Percentiles rank a stretch among this genome's conserved stretches.
These are phyloP conservation scores for Lasiurus cinereus DNA, from an alignment of 2,113 vertebrate genomes.

Conservation along the genomic window DNA sequence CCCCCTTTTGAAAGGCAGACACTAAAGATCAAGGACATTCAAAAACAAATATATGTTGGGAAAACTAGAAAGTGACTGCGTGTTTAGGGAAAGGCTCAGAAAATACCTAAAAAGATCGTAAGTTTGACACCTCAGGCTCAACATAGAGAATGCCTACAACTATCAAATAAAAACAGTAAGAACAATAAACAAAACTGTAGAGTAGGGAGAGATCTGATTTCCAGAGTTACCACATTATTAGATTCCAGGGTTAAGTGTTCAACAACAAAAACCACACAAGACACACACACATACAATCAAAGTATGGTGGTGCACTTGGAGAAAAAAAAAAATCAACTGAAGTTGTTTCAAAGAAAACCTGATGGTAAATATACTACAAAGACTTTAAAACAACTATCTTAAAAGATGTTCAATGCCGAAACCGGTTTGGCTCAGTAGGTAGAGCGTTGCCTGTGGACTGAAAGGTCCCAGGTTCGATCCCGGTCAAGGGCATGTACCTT, in stretches of 20 bases:
- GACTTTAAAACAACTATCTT: not conserved
- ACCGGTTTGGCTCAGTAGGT: too few relatives aligned
- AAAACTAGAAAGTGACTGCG: not conserved
- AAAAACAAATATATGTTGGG: not conserved
- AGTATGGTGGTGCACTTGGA: not conserved
- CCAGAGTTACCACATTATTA: not conserved
- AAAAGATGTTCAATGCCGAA: not conserved
- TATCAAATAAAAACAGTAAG: not conserved
- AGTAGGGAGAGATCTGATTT: not conserved
- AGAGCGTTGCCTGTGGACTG: too few relatives aligned
- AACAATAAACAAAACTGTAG: not conserved
- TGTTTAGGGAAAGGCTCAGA: not conserved
- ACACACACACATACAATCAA: not conserved
- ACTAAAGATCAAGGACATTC: not conserved
- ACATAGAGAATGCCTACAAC: not conserved
- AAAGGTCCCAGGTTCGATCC: too few relatives aligned
- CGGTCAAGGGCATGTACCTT: too few relatives aligned
- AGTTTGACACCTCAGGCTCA: not conserved
- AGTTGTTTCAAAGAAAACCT: not conserved
- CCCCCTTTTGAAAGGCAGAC: not conserved
- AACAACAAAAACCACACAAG: not conserved
- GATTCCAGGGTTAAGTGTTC: not conserved
- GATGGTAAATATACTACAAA: not conserved
- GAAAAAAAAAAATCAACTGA: not conserved
- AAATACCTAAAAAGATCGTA: not conserved